Conservation (phyloP, 35 echinoderm and acorn worm species). For the Amphiura filiformis region DNA sequence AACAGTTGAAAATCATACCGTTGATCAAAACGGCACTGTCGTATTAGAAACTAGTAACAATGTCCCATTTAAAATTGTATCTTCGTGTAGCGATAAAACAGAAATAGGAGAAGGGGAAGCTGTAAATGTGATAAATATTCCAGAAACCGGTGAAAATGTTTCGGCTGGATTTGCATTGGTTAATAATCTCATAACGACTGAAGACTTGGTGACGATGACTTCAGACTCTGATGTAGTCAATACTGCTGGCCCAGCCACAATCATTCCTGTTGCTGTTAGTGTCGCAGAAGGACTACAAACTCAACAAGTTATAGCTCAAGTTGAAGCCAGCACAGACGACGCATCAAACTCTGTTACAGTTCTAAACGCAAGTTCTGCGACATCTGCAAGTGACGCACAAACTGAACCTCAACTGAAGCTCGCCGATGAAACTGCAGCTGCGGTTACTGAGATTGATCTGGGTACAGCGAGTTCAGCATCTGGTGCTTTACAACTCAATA, state of each 20-base stretch:
- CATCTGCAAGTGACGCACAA: background rate
- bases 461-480: background rate
- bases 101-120: background rate
- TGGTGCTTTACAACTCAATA: background rate
- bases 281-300: background rate
- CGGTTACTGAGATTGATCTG: background rate
- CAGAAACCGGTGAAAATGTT: conserved; percentile 11
- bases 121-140: background rate
- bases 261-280: background rate
- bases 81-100: background rate
- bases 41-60: background rate
- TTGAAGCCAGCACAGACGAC: background rate
- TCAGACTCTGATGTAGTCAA: background rate
- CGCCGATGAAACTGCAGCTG: background rate
- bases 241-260: background rate
- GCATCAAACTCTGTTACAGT: background rate
- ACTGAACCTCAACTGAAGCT: background rate
- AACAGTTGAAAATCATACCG: background rate
- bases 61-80: background rate
- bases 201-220: conserved; percentile 1
- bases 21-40: background rate
- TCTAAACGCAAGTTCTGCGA: background rate
- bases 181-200: background rate
- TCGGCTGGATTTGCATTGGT: background rate
- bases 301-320: background rate